These are phyloP conservation scores for Pholis gunnellus DNA, from an alignment of 2,113 vertebrate species.

Conservation along the genomic window DNA sequence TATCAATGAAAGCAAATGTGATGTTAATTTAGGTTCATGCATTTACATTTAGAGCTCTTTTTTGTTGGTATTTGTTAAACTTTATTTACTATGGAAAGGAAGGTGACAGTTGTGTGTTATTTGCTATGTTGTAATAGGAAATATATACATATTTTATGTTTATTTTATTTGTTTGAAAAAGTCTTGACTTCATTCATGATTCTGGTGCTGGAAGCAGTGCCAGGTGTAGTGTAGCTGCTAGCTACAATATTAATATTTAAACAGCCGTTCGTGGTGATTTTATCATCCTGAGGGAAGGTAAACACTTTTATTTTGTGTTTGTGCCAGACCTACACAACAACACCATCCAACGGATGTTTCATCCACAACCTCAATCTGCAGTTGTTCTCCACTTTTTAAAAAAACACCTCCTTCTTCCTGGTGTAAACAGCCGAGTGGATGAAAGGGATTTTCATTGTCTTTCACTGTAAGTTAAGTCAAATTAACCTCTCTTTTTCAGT, in stretches of 20 bases:
- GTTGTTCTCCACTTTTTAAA: background rate
- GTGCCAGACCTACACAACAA: background rate
- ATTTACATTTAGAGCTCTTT: background rate
- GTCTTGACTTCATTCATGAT: background rate
- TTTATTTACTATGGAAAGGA: background rate
- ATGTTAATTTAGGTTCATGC: background rate
- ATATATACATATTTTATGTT: background rate
- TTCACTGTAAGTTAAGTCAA: background rate
- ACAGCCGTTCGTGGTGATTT: background rate
- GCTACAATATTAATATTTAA: slow-evolving; percentile 12
- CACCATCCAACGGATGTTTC: background rate
- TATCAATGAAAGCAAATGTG: background rate
- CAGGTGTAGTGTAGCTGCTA: background rate
- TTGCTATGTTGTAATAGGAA: background rate
- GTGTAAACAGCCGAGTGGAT: background rate
- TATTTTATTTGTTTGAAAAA: background rate
- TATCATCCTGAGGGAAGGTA: background rate
- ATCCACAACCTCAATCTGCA: background rate
- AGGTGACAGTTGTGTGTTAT: background rate
- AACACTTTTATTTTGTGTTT: slow-evolving; percentile 7
- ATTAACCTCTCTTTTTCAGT: background rate
- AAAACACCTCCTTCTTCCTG: background rate
- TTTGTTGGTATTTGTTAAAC: background rate
- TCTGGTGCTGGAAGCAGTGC: background rate
- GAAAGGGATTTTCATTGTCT: background rate